Percentiles rank a stretch among this genome's conserved stretches.
Evolutionary conservation across 2,113 vertebrate genomes (phyloP).

Genomic region (Aptenodytes forsteri): DNA sequence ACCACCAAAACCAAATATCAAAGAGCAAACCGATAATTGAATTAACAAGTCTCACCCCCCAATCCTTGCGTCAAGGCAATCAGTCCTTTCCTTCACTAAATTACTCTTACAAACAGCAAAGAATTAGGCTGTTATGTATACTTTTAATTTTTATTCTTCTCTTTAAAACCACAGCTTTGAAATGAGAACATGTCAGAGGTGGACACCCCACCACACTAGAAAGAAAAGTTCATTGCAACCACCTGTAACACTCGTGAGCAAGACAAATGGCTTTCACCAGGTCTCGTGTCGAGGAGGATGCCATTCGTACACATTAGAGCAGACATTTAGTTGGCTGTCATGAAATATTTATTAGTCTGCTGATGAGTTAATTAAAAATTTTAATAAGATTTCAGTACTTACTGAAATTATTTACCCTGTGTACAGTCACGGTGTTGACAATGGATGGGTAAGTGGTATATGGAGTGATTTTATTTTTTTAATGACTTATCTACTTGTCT

Average conservation of each 20-base stretch:
- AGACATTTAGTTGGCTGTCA: not conserved
- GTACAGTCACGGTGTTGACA: not conserved
- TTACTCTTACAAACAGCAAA: not conserved
- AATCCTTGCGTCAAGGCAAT: not conserved
- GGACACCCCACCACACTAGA: not conserved
- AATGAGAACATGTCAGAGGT: not conserved
- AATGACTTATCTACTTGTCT: not conserved
- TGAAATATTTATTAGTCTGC: slow-evolving; percentile 16
- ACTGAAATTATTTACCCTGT: not conserved
- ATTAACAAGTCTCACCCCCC: not conserved
- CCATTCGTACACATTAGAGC: not conserved
- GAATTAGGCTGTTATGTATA: too few relatives aligned
- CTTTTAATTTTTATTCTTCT: not conserved
- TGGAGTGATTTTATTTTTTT: not conserved
- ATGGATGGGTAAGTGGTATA: not conserved
- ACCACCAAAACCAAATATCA: not conserved
- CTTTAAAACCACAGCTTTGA: not conserved
- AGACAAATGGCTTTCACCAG: not conserved
- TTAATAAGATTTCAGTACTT: not conserved
- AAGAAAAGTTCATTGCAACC: not conserved
- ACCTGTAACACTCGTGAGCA: not conserved
- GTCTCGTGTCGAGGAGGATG: not conserved
- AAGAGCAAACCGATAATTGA: not conserved
- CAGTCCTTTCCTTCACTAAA: too few relatives aligned
- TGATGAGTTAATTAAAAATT: slow-evolving; percentile 22